Base-by-base conservation (phyloP, 2,888 invertebrate species). In the Dyspetes luteomarginatus region DNA sequence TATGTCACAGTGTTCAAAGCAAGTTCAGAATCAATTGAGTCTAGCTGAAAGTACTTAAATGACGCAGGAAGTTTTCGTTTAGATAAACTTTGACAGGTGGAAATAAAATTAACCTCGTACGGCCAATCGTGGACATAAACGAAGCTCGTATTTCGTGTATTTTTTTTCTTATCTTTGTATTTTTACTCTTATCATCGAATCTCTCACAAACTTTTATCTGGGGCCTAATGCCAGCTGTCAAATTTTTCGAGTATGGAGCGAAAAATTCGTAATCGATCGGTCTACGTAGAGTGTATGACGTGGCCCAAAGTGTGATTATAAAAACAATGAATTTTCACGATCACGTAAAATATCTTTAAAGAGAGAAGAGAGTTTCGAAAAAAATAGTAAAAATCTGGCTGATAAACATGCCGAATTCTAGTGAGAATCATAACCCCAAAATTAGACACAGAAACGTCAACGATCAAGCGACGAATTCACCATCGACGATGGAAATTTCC, bases 391-490 rank as follows among this genome's bases (percentile, higher is more conserved):
- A 17, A 17, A 17, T 7, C 17, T 17, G 5, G 17, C 7, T 15
- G 0, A 48, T 19, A 48, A 48, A 48, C 15, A 79, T 65, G 69
- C 58, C 65, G 15, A 75, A 67, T 45, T 17, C 75, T 17, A 73
- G 15, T 28, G 88, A 85, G 48, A 84, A 79, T 12, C 82, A 82
- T 84, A 87, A 88, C 85, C 85, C 82, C 36, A 86, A 83, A 78
- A 26, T 68, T 15, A 72, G 87, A 45, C 83, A 85, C 17, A 84
- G 86, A 81, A 86, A 86, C 60, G 81, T 87, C 30, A 77, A 62
- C 7, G 86, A 84, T 17, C 78, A 75, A 12, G 48, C 56, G 24
- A 82, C 79, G 9, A 24, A 69, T 15, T 7, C 19, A 1, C 4
- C 24, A 17, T 4, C 22, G 50, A 19, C n/a, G 3, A 9, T 0